phyloP scores from a whole-genome alignment of 2,888 invertebrate species.

The Entomobrya multifasciata region DNA sequence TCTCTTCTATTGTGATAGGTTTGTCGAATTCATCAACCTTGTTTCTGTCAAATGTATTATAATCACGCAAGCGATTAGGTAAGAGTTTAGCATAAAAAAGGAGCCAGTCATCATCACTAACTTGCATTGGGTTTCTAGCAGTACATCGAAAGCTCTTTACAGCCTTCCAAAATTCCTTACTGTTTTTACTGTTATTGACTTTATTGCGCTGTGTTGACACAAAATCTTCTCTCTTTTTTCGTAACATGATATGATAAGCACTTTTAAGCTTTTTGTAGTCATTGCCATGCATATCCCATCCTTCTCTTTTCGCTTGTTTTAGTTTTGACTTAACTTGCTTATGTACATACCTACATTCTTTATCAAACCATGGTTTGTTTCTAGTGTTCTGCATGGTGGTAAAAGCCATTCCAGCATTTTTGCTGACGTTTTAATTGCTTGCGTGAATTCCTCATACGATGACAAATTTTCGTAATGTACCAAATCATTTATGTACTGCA shows the following conservation, averaged over 20 bases:
- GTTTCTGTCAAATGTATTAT: background rate
- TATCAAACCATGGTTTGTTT: background rate
- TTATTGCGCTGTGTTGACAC: background rate
- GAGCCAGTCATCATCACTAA: background rate
- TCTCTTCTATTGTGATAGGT: conserved; percentile 41
- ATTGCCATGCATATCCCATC: background rate
- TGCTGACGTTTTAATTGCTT: background rate
- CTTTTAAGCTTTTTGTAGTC: background rate
- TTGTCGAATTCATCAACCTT: conserved; percentile 31
- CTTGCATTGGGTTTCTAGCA: background rate
- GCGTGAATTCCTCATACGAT: background rate
- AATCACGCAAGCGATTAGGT: background rate
- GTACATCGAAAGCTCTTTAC: background rate
- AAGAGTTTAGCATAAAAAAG: background rate
- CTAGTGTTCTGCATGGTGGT: too few species aligned
- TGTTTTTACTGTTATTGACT: background rate
- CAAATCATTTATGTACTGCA: background rate
- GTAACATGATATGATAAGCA: background rate
- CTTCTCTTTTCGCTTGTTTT: background rate
- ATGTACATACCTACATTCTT: background rate
- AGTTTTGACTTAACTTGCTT: background rate
- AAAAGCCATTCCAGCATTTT: background rate
- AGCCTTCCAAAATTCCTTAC: background rate
- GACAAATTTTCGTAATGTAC: too few species aligned
- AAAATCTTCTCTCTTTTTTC: background rate